Conservation (phyloP, 2,888 invertebrate species). For the Netelia virgata region DNA sequence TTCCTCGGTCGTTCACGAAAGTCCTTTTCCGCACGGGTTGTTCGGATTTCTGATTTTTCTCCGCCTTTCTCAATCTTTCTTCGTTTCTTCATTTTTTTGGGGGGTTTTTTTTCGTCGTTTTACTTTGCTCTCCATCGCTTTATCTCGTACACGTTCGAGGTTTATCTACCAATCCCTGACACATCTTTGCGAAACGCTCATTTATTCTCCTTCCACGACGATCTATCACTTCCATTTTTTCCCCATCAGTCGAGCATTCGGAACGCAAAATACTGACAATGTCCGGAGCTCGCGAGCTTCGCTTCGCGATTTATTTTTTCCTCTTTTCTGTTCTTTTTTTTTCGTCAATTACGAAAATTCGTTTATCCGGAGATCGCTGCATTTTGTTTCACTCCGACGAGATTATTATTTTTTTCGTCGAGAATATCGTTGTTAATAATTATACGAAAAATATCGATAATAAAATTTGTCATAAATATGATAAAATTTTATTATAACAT, state of each 20-base stretch:
- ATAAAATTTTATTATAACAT: no score
- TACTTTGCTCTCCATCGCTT: slow-evolving; percentile 12
- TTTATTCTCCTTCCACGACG: slow-evolving; percentile 44
- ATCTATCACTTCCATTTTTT: slow-evolving; percentile 47
- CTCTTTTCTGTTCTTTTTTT: background rate
- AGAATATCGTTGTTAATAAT: no score
- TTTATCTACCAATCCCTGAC: slow-evolving; percentile 34
- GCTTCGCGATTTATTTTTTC: background rate
- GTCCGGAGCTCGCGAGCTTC: background rate
- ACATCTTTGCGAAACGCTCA: slow-evolving; percentile 24
- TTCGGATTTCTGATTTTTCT: slow-evolving; percentile 20
- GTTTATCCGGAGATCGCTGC: no score
- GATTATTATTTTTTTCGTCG: no score
- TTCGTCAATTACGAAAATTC: background rate
- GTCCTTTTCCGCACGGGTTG: slow-evolving; percentile 42
- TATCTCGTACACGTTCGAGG: background rate
- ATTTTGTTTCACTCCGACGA: no score
- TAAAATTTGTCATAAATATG: no score
- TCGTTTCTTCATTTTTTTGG: background rate
- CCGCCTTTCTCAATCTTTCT: slow-evolving; percentile 26
- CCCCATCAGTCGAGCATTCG: background rate
- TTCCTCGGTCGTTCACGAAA: slow-evolving; percentile 55
- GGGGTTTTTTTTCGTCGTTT: background rate
- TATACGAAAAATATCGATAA: no score
- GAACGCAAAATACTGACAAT: background rate